Conservation (phyloP, 2,888 invertebrate genomes). For the Cloeon dipterum region DNA sequence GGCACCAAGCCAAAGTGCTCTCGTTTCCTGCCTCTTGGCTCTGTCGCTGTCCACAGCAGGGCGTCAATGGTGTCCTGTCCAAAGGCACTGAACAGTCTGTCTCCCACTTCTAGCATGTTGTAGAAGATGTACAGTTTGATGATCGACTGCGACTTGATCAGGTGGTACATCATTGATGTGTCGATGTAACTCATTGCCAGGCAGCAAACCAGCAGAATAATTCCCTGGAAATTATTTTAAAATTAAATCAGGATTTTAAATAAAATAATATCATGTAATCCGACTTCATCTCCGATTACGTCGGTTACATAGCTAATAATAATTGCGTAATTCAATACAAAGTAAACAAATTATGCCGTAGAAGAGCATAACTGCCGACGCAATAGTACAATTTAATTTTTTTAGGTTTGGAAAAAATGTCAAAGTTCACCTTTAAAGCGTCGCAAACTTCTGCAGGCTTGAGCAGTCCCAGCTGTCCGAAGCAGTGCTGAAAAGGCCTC, state of each 20-base stretch:
- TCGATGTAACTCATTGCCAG: constrained; percentile 78
- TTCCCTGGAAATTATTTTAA: too few species aligned
- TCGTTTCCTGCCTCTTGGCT: constrained; percentile 59
- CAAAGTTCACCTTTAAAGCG: constrained; percentile 79
- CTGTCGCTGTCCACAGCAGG: constrained; percentile 95
- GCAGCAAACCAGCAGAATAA: constrained; percentile 57
- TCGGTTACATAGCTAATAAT: too few species aligned
- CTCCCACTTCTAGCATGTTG: constrained; percentile 97
- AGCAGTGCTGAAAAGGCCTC: constrained; percentile 46
- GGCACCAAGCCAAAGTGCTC: constrained; percentile 71
- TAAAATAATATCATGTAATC: too few species aligned
- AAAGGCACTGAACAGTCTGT: constrained; percentile 84
- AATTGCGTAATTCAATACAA: too few species aligned
- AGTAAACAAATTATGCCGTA: too few species aligned
- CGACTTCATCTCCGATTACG: too few species aligned
- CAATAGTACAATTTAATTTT: too few species aligned
- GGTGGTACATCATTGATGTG: constrained; percentile 93
- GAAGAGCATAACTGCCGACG: too few species aligned
- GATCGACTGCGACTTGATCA: constrained; percentile 92
- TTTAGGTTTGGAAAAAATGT: too few species aligned
- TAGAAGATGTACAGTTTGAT: constrained; percentile 99
- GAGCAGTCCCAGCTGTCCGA: constrained; percentile 40
- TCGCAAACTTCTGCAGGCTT: constrained; percentile 90
- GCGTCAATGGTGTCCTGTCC: constrained; percentile 98
- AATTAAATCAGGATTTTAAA: too few species aligned